Conservation (phyloP, 2,113 vertebrate species). For the Stegastes partitus region DNA sequence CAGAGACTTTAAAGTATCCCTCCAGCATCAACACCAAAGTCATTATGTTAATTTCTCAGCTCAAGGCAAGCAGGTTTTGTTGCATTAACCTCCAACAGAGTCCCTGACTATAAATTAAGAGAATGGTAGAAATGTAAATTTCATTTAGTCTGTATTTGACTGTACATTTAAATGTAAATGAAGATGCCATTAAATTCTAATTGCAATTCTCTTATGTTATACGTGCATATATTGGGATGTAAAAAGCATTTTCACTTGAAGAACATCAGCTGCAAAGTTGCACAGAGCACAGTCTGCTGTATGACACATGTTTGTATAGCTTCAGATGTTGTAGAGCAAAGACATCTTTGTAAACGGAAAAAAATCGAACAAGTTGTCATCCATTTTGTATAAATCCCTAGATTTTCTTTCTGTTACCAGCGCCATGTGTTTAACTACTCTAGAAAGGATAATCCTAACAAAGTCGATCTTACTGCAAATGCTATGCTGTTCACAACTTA, state of each 20-base stretch:
- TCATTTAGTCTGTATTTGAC: too few species aligned
- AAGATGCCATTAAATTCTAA: too few species aligned
- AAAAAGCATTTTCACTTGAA: not conserved
- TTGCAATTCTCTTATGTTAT: too few species aligned
- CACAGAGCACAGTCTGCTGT: not conserved
- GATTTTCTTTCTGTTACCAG: not conserved
- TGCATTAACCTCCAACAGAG: too few species aligned
- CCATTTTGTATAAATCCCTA: not conserved
- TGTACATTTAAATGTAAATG: too few species aligned
- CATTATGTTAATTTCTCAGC: too few species aligned
- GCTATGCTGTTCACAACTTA: conserved; percentile 14
- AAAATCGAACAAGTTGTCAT: not conserved
- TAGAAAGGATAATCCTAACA: conserved; percentile 14
- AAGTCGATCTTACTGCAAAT: conserved; percentile 30
- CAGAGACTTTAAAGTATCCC: conserved; percentile 17
- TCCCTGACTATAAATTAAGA: too few species aligned
- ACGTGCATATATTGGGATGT: not conserved
- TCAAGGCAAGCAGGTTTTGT: too few species aligned
- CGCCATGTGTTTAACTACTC: not conserved
- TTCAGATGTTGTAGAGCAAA: conserved; percentile 3
- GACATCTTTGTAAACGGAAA: not conserved
- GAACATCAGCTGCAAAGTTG: not conserved
- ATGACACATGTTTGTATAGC: not conserved
- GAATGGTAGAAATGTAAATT: too few species aligned
- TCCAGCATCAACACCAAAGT: not conserved